Evolutionary conservation across 2,797 vertebrate species (phyloP).

Genomic region (Neosilurus mollespiculum): DNA sequence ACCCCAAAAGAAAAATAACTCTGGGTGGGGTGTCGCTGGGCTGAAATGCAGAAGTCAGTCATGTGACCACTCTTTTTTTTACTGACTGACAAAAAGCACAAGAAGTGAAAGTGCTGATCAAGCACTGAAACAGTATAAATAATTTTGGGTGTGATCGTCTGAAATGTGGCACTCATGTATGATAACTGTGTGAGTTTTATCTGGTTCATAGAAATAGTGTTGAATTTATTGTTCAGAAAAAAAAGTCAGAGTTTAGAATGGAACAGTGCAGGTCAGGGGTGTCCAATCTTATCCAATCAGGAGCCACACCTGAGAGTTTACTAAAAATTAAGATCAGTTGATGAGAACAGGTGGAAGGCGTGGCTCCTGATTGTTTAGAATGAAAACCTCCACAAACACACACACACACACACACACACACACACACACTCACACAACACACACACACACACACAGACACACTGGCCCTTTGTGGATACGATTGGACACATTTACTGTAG

Average conservation of each 20-base stretch:
- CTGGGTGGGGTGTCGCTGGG: background rate
- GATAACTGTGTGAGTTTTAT: background rate
- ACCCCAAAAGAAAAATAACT: background rate
- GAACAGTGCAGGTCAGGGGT: background rate
- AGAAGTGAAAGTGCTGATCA: constrained; percentile 5
- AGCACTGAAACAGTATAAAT: background rate
- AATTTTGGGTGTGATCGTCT: background rate
- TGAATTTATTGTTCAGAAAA: background rate
- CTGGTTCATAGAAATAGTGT: too few relatives aligned
- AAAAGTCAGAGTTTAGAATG: background rate
- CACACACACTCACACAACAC: constrained; percentile 1
- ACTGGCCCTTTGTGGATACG: background rate
- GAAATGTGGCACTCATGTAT: background rate
- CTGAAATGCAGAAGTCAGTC: constrained; percentile 1
- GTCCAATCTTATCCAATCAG: too few relatives aligned
- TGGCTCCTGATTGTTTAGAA: too few relatives aligned
- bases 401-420: constrained; percentile 16
- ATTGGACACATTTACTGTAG: too few relatives aligned
- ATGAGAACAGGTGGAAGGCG: too few relatives aligned
- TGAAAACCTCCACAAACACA: constrained; percentile 1
- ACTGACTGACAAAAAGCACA: background rate
- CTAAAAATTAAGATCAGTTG: too few relatives aligned
- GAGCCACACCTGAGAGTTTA: too few relatives aligned
- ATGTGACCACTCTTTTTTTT: background rate
- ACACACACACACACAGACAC: constrained; percentile 15